phyloP scores from a whole-genome alignment of 2,113 vertebrate genomes.

The Oncorhynchus clarkii region DNA sequence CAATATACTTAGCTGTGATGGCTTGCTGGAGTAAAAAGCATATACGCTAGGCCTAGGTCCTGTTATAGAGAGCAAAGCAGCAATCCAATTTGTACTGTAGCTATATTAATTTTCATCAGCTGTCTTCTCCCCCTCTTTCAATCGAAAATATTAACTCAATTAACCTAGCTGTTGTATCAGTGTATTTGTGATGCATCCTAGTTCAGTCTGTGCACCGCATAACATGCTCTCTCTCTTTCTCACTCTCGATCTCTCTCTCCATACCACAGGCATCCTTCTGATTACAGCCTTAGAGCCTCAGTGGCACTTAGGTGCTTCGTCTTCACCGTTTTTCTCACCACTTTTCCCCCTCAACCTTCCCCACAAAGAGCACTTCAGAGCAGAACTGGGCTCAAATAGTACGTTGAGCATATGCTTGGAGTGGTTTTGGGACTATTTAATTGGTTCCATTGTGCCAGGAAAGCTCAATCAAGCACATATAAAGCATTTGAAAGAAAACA shows the following conservation, averaged over 20 bases:
- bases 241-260: background rate
- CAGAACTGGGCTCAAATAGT: no score
- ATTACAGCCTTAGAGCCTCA: slow-evolving; percentile 14
- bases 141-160: slow-evolving; percentile 32
- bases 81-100: slow-evolving; percentile 22
- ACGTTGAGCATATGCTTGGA: no score
- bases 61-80: slow-evolving; percentile 17
- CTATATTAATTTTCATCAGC: slow-evolving; percentile 30
- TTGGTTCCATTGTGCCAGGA: no score
- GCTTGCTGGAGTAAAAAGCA: slow-evolving; percentile 24
- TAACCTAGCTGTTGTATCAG: slow-evolving; percentile 26
- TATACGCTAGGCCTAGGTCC: slow-evolving; percentile 25
- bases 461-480: no score
- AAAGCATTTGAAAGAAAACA: no score
- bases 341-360: background rate
- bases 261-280: background rate
- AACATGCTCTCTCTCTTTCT: background rate
- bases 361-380: background rate
- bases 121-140: background rate
- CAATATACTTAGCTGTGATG: background rate
- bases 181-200: slow-evolving; percentile 14
- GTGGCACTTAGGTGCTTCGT: slow-evolving; percentile 10
- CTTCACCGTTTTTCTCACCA: background rate
- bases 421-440: no score
- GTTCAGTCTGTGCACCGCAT: background rate